phyloP scores from a whole-genome alignment of 2,888 invertebrate species.

The Nomada ruficornis region DNA sequence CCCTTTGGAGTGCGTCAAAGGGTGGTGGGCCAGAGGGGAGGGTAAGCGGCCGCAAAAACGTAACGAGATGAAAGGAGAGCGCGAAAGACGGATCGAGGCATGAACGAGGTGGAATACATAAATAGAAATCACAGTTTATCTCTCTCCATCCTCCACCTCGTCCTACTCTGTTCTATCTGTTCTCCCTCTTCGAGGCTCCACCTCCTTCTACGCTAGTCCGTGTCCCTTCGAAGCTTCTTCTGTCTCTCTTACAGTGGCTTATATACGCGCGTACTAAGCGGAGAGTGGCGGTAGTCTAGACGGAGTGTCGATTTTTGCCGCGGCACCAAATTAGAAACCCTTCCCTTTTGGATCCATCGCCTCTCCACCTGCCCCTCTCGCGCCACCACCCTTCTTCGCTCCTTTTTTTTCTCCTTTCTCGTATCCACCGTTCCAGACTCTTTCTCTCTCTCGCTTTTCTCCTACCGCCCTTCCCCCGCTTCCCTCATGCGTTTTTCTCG shows the following conservation, averaged over 20 bases:
- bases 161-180: slow-evolving; percentile 67
- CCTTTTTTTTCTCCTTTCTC: neutral
- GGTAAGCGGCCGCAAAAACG: slow-evolving; percentile 75
- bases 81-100: slow-evolving; percentile 73
- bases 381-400: slow-evolving; percentile 8
- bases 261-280: slow-evolving; percentile 65
- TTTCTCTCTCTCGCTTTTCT: slow-evolving; percentile 7
- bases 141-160: slow-evolving; percentile 73
- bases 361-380: slow-evolving; percentile 18
- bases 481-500: slow-evolving; percentile 14
- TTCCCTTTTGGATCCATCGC: slow-evolving; percentile 58
- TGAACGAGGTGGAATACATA: slow-evolving; percentile 82
- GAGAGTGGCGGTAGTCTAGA: slow-evolving; percentile 76
- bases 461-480: neutral
- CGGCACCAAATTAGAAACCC: slow-evolving; percentile 80
- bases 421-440: slow-evolving; percentile 22
- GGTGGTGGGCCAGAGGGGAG: slow-evolving; percentile 18
- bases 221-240: slow-evolving; percentile 13
- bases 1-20: slow-evolving; percentile 62
- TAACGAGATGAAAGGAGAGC: slow-evolving; percentile 82
- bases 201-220: slow-evolving; percentile 17
- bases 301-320: slow-evolving; percentile 82
- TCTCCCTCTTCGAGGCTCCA: slow-evolving; percentile 41
- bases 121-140: slow-evolving; percentile 78
- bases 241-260: slow-evolving; percentile 41